Conservation (phyloP, 2,888 invertebrate species). For the Saturnia japonica region DNA sequence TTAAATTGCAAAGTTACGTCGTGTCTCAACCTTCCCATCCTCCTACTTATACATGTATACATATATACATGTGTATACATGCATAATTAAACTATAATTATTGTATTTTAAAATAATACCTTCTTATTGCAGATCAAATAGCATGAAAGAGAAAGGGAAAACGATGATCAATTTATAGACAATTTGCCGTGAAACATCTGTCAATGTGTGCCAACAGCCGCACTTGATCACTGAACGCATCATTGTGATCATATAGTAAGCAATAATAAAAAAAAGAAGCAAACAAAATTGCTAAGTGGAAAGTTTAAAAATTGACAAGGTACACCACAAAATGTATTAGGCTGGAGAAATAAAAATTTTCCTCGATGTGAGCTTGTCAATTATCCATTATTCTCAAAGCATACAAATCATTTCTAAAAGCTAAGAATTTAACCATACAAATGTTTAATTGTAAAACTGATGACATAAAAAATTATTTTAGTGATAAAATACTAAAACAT, state of each 20-base stretch:
- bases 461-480: neutral
- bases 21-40: neutral
- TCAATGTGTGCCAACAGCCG: neutral
- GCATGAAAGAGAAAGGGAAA: neutral
- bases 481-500: no score
- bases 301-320: neutral
- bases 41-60: no score
- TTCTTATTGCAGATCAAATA: no score
- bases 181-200: neutral
- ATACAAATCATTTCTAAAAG: neutral
- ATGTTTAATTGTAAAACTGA: neutral
- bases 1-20: constrained; percentile 21
- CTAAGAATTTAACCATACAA: neutral
- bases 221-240: no score
- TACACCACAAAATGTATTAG: neutral
- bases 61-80: neutral
- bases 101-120: neutral
- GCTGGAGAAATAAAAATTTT: neutral
- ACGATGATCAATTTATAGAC: neutral
- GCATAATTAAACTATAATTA: neutral
- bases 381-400: neutral
- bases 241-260: no score
- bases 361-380: neutral
- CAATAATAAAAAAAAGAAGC: neutral
- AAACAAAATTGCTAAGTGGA: neutral